Evolutionary conservation across 53 echinoderm and acorn worm species (phyloP).

Genomic region (Apostichopus leukothele): DNA sequence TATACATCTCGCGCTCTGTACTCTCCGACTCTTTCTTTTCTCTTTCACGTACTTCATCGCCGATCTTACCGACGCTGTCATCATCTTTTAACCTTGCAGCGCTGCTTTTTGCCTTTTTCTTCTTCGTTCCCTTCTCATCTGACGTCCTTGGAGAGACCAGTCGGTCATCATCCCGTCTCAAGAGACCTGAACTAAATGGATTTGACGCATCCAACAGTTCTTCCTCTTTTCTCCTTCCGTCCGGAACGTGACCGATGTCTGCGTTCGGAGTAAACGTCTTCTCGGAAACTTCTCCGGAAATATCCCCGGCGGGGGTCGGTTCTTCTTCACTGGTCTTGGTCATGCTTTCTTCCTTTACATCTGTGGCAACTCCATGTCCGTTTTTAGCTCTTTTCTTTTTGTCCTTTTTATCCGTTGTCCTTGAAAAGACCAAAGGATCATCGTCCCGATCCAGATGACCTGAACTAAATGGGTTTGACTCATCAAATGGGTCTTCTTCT

Average conservation of each 20-base stretch:
- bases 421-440: not conserved
- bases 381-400: conserved; percentile 17
- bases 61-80: not conserved
- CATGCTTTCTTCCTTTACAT: not conserved
- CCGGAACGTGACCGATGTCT: not conserved
- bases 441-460: not conserved
- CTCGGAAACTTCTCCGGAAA: not conserved
- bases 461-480: conserved; percentile 10
- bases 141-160: not conserved
- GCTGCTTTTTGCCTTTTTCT: not conserved
- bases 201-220: not conserved
- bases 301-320: not conserved
- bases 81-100: not conserved
- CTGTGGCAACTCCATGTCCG: not conserved
- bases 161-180: not conserved
- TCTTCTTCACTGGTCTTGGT: not conserved
- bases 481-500: not conserved
- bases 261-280: not conserved
- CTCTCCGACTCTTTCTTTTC: too few species aligned
- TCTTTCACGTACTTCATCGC: not conserved
- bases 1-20: too few species aligned
- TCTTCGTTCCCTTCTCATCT: not conserved
- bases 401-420: not conserved
- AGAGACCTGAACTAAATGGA: not conserved
- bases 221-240: not conserved